Evolutionary conservation across 2,888 invertebrate species (phyloP), one percentile per base, ranked within the genome.

Genomic region (Ethmia dodecea): DNA sequence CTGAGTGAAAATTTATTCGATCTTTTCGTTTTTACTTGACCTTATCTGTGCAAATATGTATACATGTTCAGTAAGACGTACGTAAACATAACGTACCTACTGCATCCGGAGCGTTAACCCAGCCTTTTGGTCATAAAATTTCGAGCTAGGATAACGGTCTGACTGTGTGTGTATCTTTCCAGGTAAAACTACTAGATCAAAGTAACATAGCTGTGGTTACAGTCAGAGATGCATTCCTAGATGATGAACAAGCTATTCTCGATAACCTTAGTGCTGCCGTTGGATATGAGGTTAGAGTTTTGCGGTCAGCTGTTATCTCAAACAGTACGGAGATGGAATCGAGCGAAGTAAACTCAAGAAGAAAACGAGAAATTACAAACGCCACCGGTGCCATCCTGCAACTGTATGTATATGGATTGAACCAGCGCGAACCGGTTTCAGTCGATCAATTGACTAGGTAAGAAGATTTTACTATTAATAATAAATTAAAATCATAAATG

Each of bases 151-250:
- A n/a, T n/a, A n/a, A n/a, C n/a, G n/a, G n/a, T n/a, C n/a, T n/a
- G n/a, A n/a, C n/a, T n/a, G n/a, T n/a, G n/a, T n/a, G n/a, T n/a
- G n/a, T n/a, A n/a, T n/a, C n/a, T 50, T 79, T 77, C 36, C 57
- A 88, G 88, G 79, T 88, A 15, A 80, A 75, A 58, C 52, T 84
- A 18, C 52, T 88, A 42, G 60, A 77, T 30, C 47, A 60, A 24
- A 59, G 63, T 36, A 69, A 86, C 42, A 79, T 88, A 40, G 74
- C 71, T 2, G 75, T 88, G 4, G 42, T 88, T 10, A 79, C 75
- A 11, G 46, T 87, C 13, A 56, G 55, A 51, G 55, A 79, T 45
- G 69, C 72, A 31, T 75, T 84, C 46, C 47, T 83, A 40, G 79
- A 87, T 44, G 69, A 84, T 37, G 74, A 83, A 53, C 42, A 41